Percentiles rank a stretch among this genome's conserved stretches.
Conservation (phyloP, 2,113 vertebrate genomes). For the Emydura subglobosa region DNA sequence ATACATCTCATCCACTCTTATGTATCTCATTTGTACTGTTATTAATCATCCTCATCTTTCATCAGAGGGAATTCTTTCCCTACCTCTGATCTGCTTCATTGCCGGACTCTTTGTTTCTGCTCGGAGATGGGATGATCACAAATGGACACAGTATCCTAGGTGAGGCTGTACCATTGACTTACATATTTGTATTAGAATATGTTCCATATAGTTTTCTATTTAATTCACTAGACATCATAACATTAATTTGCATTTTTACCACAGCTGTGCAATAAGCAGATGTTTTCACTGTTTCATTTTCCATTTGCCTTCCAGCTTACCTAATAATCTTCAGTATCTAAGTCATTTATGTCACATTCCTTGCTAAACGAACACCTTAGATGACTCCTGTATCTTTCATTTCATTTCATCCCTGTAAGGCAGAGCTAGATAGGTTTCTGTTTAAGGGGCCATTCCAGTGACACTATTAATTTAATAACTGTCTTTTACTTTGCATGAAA, state of each 20-base stretch:
- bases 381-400: background rate
- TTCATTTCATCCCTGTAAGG: background rate
- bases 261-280: background rate
- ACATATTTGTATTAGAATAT: background rate
- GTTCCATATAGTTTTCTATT: background rate
- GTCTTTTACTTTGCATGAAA: background rate
- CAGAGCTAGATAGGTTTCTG: background rate
- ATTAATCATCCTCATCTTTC: background rate
- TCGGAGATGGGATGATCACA: background rate
- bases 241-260: background rate
- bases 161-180: background rate
- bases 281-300: background rate
- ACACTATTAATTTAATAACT: background rate
- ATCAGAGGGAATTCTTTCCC: background rate
- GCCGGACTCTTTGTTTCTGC: background rate
- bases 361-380: background rate
- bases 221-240: background rate
- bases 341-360: background rate
- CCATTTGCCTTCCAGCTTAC: background rate
- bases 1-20: background rate
- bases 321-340: background rate
- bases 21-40: background rate
- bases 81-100: background rate
- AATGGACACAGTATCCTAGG: background rate
- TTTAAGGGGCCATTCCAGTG: background rate